These are phyloP conservation scores for Ondatra zibethicus DNA, from an alignment of 2,113 vertebrate genomes.

Conservation along the genomic window DNA sequence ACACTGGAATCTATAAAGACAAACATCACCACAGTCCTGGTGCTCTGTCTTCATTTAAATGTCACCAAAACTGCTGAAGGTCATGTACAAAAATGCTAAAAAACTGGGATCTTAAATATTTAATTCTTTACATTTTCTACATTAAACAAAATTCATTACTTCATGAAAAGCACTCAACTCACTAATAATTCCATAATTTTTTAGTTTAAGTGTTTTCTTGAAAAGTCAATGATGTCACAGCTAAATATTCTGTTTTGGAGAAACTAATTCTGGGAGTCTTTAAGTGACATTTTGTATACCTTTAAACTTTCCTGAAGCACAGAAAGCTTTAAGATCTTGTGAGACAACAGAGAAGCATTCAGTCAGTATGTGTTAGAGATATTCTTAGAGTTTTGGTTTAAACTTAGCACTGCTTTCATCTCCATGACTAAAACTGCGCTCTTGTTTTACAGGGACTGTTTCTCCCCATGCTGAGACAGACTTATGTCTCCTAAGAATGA, in stretches of 20 bases:
- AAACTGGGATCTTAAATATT: not conserved
- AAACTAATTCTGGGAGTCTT: not conserved
- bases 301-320: not conserved
- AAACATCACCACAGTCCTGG: not conserved
- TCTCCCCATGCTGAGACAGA: not conserved
- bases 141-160: slow-evolving; percentile 18
- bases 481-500: too few relatives aligned
- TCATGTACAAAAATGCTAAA: not conserved
- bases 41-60: not conserved
- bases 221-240: not conserved
- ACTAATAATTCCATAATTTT: slow-evolving; percentile 1
- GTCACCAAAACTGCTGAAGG: slow-evolving; percentile 12
- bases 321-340: not conserved
- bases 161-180: not conserved
- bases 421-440: not conserved
- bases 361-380: not conserved
- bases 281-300: not conserved
- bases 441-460: not conserved
- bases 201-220: not conserved
- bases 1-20: slow-evolving; percentile 1
- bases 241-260: not conserved
- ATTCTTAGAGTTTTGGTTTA: not conserved
- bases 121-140: slow-evolving; percentile 8
- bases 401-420: not conserved
- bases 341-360: not conserved